Evolutionary conservation across 2,888 invertebrate species (phyloP).

Genomic region (Caenorhabditis afra): DNA sequence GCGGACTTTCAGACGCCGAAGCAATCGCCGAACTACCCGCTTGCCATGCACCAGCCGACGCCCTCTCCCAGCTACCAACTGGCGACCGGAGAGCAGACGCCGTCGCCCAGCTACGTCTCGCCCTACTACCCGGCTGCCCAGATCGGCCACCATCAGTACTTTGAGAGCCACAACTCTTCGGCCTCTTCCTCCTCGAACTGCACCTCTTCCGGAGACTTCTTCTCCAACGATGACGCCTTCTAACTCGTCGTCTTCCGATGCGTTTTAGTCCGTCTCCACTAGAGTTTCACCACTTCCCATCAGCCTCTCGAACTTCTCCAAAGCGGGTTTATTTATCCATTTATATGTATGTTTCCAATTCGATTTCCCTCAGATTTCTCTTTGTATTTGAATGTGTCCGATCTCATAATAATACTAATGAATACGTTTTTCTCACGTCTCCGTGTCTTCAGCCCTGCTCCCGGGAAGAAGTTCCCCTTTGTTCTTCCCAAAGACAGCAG

Average conservation of each 20-base stretch:
- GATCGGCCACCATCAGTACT: neutral
- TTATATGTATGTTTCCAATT: neutral
- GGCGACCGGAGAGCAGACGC: slow-evolving; percentile 11
- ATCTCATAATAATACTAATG: neutral
- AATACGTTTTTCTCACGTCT: slow-evolving; percentile 10
- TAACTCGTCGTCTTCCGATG: neutral
- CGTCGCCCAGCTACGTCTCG: slow-evolving; percentile 32
- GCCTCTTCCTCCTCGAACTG: slow-evolving; percentile 9
- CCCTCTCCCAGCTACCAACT: slow-evolving; percentile 25
- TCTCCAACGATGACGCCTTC: slow-evolving; percentile 1
- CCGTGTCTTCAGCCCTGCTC: neutral
- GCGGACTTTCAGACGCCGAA: slow-evolving; percentile 53
- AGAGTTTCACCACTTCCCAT: no score
- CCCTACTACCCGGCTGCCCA: slow-evolving; percentile 46
- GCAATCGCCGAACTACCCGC: slow-evolving; percentile 45
- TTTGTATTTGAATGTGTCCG: neutral
- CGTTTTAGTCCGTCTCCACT: no score
- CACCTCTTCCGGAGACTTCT: neutral
- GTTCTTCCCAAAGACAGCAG: no score
- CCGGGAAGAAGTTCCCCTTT: no score
- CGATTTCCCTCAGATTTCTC: slow-evolving; percentile 1
- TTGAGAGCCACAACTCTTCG: slow-evolving; percentile 2
- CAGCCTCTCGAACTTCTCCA: neutral
- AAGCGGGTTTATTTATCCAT: no score
- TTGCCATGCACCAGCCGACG: slow-evolving; percentile 8